Evolutionary conservation across 2,888 invertebrate species (phyloP).

Genomic region (Trachelus iudaicus): DNA sequence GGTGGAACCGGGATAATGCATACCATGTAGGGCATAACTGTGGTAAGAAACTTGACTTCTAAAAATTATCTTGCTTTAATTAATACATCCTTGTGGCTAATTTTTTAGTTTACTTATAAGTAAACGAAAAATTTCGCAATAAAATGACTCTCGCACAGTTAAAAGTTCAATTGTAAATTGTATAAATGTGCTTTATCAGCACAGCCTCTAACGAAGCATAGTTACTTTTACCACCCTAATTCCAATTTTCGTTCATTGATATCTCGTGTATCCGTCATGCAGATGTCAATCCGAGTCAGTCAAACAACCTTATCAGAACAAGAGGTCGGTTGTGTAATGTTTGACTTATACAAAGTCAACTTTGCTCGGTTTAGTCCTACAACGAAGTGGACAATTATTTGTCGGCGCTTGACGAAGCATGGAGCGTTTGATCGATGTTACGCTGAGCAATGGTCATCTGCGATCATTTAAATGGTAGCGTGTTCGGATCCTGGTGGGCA

Average conservation of each 20-base stretch:
- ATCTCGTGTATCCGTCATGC: not conserved
- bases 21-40: not conserved
- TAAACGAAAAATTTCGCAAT: too few relatives aligned
- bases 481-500: conserved; percentile 27
- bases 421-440: conserved; percentile 33
- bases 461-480: conserved; percentile 36
- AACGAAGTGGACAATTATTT: conserved; percentile 28
- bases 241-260: not conserved
- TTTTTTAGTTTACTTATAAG: too few relatives aligned
- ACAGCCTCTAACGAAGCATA: too few relatives aligned
- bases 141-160: too few relatives aligned
- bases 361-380: not conserved
- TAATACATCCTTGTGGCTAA: too few relatives aligned
- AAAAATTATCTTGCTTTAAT: too few relatives aligned
- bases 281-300: conserved; percentile 5
- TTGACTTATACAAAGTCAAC: not conserved
- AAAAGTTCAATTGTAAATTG: too few relatives aligned
- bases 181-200: too few relatives aligned
- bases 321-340: not conserved
- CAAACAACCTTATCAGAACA: conserved; percentile 3
- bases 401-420: conserved; percentile 21
- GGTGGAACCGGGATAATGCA: not conserved
- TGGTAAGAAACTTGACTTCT: too few relatives aligned
- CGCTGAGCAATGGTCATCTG: conserved; percentile 19
- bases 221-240: too few relatives aligned